Evolutionary conservation across 2,797 vertebrate species (phyloP).

Genomic region (Enteromius mattozi): DNA sequence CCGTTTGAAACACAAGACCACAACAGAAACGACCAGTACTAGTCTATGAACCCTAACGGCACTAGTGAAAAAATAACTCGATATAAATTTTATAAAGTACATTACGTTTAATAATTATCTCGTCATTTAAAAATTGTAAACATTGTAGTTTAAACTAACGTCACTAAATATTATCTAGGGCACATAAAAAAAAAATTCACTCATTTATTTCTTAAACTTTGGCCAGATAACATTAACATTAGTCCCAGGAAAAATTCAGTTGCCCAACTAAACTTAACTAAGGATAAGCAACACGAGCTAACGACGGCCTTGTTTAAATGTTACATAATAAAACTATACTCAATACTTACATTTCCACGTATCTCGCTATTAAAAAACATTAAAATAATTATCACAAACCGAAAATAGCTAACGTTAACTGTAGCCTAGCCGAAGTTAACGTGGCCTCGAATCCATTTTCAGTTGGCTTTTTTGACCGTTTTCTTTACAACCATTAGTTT

Average conservation of each 20-base stretch:
- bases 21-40: not conserved
- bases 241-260: not conserved
- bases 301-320: not conserved
- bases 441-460: conserved; percentile 21
- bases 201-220: not conserved
- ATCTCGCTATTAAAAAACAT: not conserved
- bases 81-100: not conserved
- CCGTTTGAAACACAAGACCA: conserved; percentile 6
- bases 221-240: not conserved
- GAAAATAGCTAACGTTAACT: not conserved
- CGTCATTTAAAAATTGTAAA: not conserved
- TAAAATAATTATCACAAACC: not conserved
- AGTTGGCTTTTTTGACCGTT: not conserved
- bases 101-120: not conserved
- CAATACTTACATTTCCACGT: too few species aligned
- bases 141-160: not conserved
- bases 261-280: not conserved
- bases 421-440: conserved; percentile 41
- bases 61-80: fast-evolving
- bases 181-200: not conserved
- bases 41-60: too few species aligned
- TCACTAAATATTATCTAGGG: not conserved
- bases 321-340: not conserved
- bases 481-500: not conserved
- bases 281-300: not conserved